These are phyloP conservation scores for Caenorhabditis brenneri DNA, from an alignment of 1,140 invertebrate species.

Conservation along the genomic window DNA sequence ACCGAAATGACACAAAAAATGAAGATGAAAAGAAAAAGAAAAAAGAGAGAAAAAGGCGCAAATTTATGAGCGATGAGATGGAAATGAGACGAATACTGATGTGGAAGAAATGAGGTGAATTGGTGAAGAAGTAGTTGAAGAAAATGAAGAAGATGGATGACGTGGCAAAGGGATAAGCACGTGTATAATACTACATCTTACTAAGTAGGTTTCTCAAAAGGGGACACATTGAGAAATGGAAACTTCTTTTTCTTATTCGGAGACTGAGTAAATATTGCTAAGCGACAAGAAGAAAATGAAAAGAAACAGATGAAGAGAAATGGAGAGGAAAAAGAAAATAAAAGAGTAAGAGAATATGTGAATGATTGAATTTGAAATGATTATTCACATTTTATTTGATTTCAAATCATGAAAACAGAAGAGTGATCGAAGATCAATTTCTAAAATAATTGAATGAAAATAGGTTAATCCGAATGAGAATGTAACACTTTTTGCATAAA, in stretches of 20 bases:
- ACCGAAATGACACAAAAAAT: background rate
- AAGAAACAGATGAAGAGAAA: background rate
- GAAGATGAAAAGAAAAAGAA: background rate
- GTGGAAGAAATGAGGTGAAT: background rate
- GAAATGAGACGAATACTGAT: conserved; percentile 17
- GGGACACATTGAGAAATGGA: background rate
- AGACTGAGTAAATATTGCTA: conserved; percentile 35
- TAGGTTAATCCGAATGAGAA: too few species aligned
- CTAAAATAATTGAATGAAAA: too few species aligned
- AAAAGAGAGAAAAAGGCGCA: background rate
- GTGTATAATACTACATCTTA: background rate
- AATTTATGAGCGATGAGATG: background rate
- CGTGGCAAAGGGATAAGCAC: background rate
- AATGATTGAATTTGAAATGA: background rate
- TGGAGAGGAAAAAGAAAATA: background rate
- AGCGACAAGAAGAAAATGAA: background rate
- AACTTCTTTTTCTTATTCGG: background rate
- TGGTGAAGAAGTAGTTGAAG: background rate
- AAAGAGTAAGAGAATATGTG: background rate
- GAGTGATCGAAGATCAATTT: too few species aligned
- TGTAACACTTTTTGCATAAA: too few species aligned
- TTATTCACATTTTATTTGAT: background rate
- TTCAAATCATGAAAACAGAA: too few species aligned
- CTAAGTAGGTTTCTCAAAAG: background rate
- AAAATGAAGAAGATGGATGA: background rate